These are phyloP conservation scores for Amiota minor DNA, from an alignment of 2,888 invertebrate genomes.

Conservation along the genomic window DNA sequence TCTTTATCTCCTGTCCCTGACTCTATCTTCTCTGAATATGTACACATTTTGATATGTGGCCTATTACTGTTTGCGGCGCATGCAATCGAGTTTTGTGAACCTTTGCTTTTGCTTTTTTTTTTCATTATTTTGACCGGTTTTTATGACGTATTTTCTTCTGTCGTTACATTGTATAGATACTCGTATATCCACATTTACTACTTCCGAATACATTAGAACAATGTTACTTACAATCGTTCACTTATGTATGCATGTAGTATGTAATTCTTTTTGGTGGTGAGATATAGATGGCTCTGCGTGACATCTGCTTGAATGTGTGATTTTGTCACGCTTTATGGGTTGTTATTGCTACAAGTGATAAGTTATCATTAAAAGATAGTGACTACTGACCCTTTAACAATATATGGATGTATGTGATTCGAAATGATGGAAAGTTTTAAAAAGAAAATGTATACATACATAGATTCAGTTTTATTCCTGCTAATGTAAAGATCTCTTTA, in stretches of 20 bases:
- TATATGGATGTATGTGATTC: too few species aligned
- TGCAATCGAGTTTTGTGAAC: slow-evolving; percentile 29
- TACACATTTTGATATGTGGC: neutral
- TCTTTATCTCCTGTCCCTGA: slow-evolving; percentile 1
- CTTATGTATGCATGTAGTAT: neutral
- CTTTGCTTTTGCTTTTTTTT: neutral
- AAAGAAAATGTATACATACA: too few species aligned
- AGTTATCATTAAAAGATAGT: too few species aligned
- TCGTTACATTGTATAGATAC: slow-evolving; percentile 26
- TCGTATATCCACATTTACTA: neutral
- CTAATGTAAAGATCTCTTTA: too few species aligned
- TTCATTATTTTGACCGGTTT: slow-evolving; percentile 45
- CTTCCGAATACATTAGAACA: slow-evolving; percentile 8
- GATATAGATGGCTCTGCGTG: slow-evolving; percentile 31
- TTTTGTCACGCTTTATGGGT: slow-evolving; percentile 36
- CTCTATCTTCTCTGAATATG: neutral
- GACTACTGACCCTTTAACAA: too few species aligned
- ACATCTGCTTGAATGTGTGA: slow-evolving; percentile 55
- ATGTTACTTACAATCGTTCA: slow-evolving; percentile 6
- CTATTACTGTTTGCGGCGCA: slow-evolving; percentile 45
- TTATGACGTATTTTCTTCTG: slow-evolving; percentile 50
- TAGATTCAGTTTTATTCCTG: too few species aligned
- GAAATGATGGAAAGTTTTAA: too few species aligned
- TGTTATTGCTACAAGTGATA: neutral
- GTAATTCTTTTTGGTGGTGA: neutral